Evolutionary conservation across 2,888 invertebrate genomes (phyloP).

Genomic region (Metallyticus violacea): DNA sequence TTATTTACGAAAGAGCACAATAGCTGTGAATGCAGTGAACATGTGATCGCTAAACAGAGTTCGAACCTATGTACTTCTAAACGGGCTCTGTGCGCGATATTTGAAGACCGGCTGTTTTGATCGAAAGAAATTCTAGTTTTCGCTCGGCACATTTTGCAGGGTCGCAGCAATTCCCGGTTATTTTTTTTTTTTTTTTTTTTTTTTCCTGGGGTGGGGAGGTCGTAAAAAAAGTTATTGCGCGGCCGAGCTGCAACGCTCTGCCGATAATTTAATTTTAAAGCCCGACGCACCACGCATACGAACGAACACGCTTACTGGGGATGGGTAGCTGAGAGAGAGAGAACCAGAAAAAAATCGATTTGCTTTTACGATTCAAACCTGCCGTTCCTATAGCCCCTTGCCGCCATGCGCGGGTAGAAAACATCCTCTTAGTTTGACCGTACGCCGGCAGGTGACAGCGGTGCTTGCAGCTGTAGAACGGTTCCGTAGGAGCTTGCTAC

Average conservation of each 20-base stretch:
- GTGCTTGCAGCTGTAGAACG: neutral
- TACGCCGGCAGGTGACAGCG: neutral
- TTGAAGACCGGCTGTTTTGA: too few species aligned
- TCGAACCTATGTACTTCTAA: too few species aligned
- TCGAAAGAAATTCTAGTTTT: neutral
- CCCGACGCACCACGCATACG: conserved; percentile 11
- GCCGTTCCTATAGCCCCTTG: neutral
- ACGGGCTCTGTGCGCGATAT: too few species aligned
- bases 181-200: neutral
- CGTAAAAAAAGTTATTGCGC: conserved; percentile 18
- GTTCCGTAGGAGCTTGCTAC: neutral
- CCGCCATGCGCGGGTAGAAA: neutral
- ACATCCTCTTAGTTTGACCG: neutral
- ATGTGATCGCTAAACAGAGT: too few species aligned
- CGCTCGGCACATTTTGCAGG: neutral
- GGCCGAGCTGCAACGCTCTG: neutral
- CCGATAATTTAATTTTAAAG: conserved; percentile 19
- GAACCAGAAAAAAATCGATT: conserved; percentile 20
- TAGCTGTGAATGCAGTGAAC: too few species aligned
- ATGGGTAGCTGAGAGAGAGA: neutral
- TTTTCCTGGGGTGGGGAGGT: neutral
- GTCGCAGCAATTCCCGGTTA: neutral
- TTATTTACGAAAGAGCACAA: too few species aligned
- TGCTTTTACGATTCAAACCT: conserved; percentile 19
- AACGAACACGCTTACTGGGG: neutral